Evolutionary conservation across 2,113 vertebrate species (phyloP).

Genomic region (Catharus fuscescens): DNA sequence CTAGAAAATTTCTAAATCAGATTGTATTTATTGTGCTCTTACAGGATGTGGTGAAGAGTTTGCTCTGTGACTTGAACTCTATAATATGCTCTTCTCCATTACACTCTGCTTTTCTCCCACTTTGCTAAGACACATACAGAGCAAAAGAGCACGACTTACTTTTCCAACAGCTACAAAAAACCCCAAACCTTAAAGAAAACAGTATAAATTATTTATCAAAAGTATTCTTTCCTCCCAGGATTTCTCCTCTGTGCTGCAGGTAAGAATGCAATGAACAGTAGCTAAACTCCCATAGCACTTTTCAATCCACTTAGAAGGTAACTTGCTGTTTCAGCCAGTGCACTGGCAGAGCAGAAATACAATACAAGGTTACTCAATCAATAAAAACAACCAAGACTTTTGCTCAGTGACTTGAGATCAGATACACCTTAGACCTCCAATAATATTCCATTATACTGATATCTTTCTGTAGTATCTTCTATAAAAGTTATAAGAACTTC

Average conservation of each 20-base stretch:
- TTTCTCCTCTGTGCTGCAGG: background rate
- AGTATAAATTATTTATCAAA: conserved; percentile 26
- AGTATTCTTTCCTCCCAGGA: background rate
- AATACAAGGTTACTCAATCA: background rate
- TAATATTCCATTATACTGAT: conserved; percentile 1
- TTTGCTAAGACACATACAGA: background rate
- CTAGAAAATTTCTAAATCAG: background rate
- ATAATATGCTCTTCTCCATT: background rate
- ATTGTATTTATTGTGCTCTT: background rate
- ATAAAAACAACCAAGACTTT: background rate
- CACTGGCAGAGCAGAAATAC: background rate
- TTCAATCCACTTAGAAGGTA: background rate
- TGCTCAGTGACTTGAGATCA: conserved; percentile 3
- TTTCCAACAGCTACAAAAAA: background rate
- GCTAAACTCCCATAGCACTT: background rate
- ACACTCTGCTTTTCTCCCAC: background rate
- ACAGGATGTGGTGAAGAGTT: background rate
- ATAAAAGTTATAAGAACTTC: background rate
- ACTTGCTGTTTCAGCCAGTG: background rate
- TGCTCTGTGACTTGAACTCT: background rate
- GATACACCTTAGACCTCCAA: background rate
- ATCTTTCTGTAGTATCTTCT: background rate
- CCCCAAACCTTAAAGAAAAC: background rate
- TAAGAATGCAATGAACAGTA: background rate
- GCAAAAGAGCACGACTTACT: background rate